Evolutionary conservation across 2,888 invertebrate species (phyloP).

Genomic region (Platerodrilus igneus): DNA sequence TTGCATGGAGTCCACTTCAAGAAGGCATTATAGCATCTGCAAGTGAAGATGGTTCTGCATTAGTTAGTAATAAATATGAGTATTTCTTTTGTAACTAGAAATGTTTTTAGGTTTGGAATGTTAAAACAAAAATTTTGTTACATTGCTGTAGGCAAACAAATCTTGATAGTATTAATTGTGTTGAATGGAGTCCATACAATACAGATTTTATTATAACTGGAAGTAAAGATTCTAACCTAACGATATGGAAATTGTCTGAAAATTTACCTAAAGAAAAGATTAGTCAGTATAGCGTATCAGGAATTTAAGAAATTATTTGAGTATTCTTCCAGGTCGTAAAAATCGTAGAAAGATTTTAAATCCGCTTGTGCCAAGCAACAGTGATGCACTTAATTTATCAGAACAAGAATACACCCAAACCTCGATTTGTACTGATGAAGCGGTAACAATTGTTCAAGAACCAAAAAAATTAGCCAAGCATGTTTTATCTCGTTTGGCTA

Average conservation of each 20-base stretch:
- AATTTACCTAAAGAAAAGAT: conserved; percentile 44
- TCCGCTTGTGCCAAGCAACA: no score
- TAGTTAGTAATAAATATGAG: conserved; percentile 8
- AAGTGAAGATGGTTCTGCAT: conserved; percentile 63
- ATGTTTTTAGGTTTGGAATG: conserved; percentile 59
- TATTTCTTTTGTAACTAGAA: background rate
- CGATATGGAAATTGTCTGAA: conserved; percentile 58
- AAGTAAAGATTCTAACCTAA: conserved; percentile 62
- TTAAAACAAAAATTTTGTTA: conserved; percentile 51
- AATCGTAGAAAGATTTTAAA: no score
- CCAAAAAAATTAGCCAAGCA: no score
- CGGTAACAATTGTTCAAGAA: no score
- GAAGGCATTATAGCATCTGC: conserved; percentile 56
- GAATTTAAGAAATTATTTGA: no score
- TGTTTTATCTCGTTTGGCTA: no score
- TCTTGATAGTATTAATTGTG: conserved; percentile 53
- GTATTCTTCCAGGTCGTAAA: no score
- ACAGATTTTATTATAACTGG: conserved; percentile 60
- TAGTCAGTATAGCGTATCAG: conserved; percentile 34
- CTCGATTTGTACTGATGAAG: no score
- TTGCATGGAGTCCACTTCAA: conserved; percentile 40
- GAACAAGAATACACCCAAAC: no score
- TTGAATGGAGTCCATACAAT: conserved; percentile 62
- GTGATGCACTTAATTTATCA: no score
- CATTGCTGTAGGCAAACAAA: conserved; percentile 58